Conservation (phyloP, 2,113 vertebrate species). For the Dendropsophus ebraccatus region DNA sequence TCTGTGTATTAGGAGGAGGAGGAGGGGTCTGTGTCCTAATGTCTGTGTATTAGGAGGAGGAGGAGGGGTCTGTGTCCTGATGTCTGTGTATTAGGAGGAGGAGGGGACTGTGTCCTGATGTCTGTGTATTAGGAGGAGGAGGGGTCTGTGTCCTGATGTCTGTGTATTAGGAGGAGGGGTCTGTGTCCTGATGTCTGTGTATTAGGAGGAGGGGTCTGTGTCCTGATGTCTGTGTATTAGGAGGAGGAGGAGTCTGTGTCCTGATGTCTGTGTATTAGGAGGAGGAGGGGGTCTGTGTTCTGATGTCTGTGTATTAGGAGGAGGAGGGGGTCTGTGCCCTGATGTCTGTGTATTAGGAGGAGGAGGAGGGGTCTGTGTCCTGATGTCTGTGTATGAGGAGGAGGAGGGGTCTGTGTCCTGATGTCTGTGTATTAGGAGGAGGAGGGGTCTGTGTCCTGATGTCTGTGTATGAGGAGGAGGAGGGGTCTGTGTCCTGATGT, state of each 20-base stretch:
- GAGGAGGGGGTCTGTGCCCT: neutral
- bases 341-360: slow-evolving; percentile 24
- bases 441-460: neutral
- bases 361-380: neutral
- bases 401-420: neutral
- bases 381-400: slow-evolving; percentile 34
- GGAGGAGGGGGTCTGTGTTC: neutral
- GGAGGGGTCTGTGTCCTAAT: slow-evolving; percentile 2
- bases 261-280: slow-evolving; percentile 1
- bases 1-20: slow-evolving; percentile 39
- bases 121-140: slow-evolving; percentile 3
- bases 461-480: neutral
- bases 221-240: neutral
- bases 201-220: neutral
- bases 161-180: neutral
- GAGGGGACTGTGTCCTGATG: neutral
- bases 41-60: neutral
- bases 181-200: neutral
- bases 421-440: slow-evolving; percentile 14
- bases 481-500: neutral
- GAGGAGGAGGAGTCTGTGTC: neutral
- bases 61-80: no score
- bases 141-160: neutral
- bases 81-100: no score
- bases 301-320: slow-evolving; percentile 7